Base-by-base conservation (phyloP, 2,888 invertebrate genomes). In the Tupiocoris notatus region DNA sequence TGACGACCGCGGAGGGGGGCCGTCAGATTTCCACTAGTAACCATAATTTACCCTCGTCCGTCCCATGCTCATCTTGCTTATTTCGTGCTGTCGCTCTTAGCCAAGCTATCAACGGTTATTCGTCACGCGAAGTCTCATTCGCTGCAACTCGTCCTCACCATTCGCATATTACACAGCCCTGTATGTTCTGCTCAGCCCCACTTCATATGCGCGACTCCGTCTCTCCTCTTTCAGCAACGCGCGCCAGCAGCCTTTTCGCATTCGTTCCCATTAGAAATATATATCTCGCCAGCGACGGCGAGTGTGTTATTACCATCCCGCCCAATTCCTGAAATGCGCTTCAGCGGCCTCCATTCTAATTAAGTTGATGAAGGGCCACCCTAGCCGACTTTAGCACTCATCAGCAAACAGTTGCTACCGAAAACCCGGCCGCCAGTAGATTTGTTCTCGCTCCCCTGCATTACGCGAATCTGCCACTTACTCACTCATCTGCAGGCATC, bases 281-380 rank as follows among this genome's bases (percentile, higher is more conserved):
- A 39, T 39, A 39, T 39, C 39, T 39, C 39, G 39, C 6, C 39
- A 3, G 39, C 39, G 39, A 12, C 3, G 6, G 12, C 39, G 39
- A 39, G 39, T 7, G 39, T 12, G 39, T 39, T 39, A 39, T 39
- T 39, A 39, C 39, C 39, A 39, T 39, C 39, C 2, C 12, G 20
- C 61, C 61, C 61, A 61, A 61, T 61, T 61, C 61, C 61, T 61
- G 61, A 61, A 61, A 61, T 61, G 16, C 21, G 61, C 61, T 61
- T 18, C 21, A 18, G 18, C 18, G 21, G 61, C 61, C 20, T 20
- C 61, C 21, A 61, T 18, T 61, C 61, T 61, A 61, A 61, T 61
- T 61, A 21, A 61, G 61, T 61, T 61, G 61, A 61, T 61, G 61
- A 61, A 61, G 61, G 61, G 61, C 39, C 39, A 12, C 39, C 39